phyloP scores from a whole-genome alignment of 2,797 vertebrate genomes.

The Thalassophryne amazonica region DNA sequence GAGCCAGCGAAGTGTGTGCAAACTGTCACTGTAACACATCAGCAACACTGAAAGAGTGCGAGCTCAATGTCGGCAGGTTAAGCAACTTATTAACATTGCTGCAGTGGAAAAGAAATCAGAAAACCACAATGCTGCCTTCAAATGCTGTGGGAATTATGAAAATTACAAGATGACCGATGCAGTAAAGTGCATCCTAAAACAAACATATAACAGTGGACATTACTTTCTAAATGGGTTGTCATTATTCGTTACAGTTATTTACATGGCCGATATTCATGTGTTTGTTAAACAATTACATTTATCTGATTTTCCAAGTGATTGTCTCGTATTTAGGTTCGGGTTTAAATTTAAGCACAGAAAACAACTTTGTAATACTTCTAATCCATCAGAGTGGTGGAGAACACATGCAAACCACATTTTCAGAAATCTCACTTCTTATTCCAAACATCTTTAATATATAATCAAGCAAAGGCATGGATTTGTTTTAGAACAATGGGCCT shows the following conservation, averaged over 20 bases:
- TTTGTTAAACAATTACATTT: too few species aligned
- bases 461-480: background rate
- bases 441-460: background rate
- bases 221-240: too few species aligned
- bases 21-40: background rate
- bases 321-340: background rate
- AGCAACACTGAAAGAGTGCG: background rate
- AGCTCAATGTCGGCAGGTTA: background rate
- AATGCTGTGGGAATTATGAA: background rate
- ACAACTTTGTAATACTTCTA: background rate
- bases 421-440: background rate
- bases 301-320: too few species aligned
- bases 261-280: too few species aligned
- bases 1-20: background rate
- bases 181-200: background rate
- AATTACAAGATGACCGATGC: background rate
- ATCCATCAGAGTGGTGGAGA: background rate
- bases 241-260: too few species aligned
- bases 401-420: conserved; percentile 1
- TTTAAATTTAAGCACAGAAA: background rate
- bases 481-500: too few species aligned
- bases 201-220: too few species aligned
- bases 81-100: background rate
- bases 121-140: background rate
- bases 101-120: background rate